Base-by-base conservation (phyloP, 2,797 vertebrate genomes). In the Melanotaenia maccullochi region DNA sequence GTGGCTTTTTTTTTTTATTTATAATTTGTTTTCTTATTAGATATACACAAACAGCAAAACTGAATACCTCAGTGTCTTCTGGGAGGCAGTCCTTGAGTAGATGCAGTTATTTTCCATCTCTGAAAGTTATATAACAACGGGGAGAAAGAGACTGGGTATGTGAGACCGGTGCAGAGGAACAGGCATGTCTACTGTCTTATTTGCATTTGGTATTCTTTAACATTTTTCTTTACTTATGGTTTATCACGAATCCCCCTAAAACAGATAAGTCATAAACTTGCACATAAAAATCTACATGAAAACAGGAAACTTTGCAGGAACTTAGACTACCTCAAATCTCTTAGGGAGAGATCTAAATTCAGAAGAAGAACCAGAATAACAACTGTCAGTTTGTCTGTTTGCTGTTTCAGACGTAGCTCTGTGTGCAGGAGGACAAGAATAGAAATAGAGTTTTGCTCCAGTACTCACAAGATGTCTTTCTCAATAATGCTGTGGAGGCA, bases 381-480 rank as follows among this genome's bases (percentile, higher is more conserved):
- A 30, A 56, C 68, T 24, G 88, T 86, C 62, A 59, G 38, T 66
- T 71, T 40, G 42, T 49, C 55, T 81, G 73, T 76, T 73, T 77
- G n/a, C 25, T 51, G 59, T 65, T 55, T 87, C 65, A 82, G 71
- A 76, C 64, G 59, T 62, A 55, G 42, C 75, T 75, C 60, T 51
- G 73, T 60, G 65, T 40, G 52, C 70, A 62, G 66, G 61, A 81
- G 57, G 78, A 84, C 68, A 49, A 81, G 78, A 81, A 81, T 83
- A 85, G 75, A 87, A 81, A 80, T 68, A 18, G 58, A 83, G 77
- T 75, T 81, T 83, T 85, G 71, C 78, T 68, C 65, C 60, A 75
- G 22, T 76, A 75, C 60, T 79, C 81, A 74, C 64, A 85, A 73
- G 75, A 90, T 83, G 68, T 84, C 71, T 85, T 64, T 79, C 51